A percentile compares a stretch with the other conserved stretches of the same genome.
phyloP scores from a whole-genome alignment of 2,113 vertebrate species.

The Castor canadensis region DNA sequence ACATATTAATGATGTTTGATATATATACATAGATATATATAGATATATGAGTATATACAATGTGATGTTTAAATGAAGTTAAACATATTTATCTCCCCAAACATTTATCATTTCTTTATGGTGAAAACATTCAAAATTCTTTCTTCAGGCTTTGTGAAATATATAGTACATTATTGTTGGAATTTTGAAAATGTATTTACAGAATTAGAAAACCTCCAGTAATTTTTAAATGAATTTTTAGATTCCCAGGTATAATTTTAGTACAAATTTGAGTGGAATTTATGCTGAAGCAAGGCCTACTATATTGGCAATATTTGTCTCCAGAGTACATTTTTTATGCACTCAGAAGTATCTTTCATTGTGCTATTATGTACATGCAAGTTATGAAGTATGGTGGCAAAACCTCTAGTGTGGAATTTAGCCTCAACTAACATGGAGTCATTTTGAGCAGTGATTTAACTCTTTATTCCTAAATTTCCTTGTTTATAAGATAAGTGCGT shows the following conservation, averaged over 20 bases:
- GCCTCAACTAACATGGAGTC: background rate
- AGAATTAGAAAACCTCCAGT: conserved; percentile 43
- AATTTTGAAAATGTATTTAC: conserved; percentile 68
- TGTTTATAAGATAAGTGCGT: background rate
- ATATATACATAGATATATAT: background rate
- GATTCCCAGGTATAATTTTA: conserved; percentile 60
- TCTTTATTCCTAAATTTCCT: background rate
- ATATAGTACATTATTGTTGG: background rate
- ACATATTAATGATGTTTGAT: background rate
- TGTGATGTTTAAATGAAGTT: background rate
- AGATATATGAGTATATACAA: background rate
- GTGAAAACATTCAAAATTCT: background rate
- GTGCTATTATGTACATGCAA: background rate
- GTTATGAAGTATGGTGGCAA: background rate
- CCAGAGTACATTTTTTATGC: background rate
- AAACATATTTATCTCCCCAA: background rate
- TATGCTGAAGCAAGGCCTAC: conserved; percentile 52
- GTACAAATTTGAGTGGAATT: conserved; percentile 66
- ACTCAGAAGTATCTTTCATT: background rate
- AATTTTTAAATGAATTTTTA: conserved; percentile 68
- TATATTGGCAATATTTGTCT: conserved; percentile 50
- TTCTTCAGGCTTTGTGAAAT: background rate
- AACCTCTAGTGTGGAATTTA: background rate
- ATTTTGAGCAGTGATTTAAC: background rate
- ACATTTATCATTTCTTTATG: background rate